These are phyloP conservation scores for Botia almorhae DNA, from an alignment of 2,797 vertebrate genomes.

Conservation along the genomic window DNA sequence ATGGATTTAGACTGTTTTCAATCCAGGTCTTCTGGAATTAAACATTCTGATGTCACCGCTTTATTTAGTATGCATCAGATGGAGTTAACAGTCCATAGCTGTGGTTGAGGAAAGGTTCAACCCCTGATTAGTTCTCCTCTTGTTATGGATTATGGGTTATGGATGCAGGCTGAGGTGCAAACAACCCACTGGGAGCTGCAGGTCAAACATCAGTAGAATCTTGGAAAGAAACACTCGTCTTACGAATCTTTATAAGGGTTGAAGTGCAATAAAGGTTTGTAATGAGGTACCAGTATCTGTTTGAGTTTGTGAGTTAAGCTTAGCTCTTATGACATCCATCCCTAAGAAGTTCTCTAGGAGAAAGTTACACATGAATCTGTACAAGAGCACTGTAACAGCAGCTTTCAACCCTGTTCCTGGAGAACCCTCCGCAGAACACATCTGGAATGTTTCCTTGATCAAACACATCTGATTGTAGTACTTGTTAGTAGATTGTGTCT, in stretches of 20 bases:
- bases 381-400: background rate
- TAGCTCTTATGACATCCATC: background rate
- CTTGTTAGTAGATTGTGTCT: background rate
- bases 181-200: constrained; percentile 55
- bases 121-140: constrained; percentile 68
- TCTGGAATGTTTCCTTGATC: background rate
- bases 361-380: background rate
- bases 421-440: background rate
- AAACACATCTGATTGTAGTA: background rate
- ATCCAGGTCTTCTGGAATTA: constrained; percentile 39
- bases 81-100: constrained; percentile 76
- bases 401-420: background rate
- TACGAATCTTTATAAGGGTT: constrained; percentile 31
- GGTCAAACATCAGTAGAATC: constrained; percentile 33
- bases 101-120: constrained; percentile 62
- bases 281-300: background rate
- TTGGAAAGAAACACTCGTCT: constrained; percentile 16
- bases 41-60: constrained; percentile 56
- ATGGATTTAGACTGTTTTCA: background rate
- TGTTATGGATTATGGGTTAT: constrained; percentile 66
- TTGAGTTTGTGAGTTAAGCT: background rate
- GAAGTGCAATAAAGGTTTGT: constrained; percentile 41
- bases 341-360: background rate
- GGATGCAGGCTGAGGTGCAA: constrained; percentile 43
- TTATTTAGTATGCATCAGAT: constrained; percentile 67